A percentile compares a stretch with the other conserved stretches of the same genome.
Conservation (phyloP, 2,888 invertebrate genomes). For the Stenoptilia bipunctidactyla region DNA sequence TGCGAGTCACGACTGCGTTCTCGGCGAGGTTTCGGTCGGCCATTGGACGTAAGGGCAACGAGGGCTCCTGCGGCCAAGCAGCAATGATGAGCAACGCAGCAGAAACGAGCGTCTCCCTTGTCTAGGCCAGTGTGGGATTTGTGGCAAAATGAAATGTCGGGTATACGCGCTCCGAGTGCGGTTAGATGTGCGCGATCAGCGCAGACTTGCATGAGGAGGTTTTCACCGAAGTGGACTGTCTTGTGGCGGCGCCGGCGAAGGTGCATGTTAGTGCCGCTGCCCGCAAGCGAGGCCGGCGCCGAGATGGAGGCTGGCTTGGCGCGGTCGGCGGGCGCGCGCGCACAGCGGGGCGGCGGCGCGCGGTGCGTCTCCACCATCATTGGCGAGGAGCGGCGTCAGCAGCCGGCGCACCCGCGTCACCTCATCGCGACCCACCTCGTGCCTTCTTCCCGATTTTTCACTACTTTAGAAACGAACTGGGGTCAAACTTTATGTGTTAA, state of each 20-base stretch:
- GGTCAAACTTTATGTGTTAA: constrained; percentile 6
- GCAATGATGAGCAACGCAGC: constrained; percentile 65
- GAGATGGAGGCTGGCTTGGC: constrained; percentile 67
- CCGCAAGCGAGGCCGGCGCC: constrained; percentile 67
- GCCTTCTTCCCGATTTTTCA: constrained; percentile 19
- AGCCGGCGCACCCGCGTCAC: constrained; percentile 60
- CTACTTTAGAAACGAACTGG: constrained; percentile 22
- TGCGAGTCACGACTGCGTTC: constrained; percentile 61
- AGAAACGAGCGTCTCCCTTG: constrained; percentile 55
- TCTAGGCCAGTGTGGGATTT: constrained; percentile 53
- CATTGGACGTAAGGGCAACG: constrained; percentile 45
- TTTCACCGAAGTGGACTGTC: constrained; percentile 84
- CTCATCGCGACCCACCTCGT: constrained; percentile 44
- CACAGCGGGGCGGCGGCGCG: constrained; percentile 57
- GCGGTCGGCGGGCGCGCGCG: constrained; percentile 54
- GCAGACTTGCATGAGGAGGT: constrained; percentile 80
- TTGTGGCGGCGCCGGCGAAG: constrained; percentile 80
- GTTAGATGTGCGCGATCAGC: constrained; percentile 74
- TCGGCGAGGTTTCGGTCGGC: constrained; percentile 43
- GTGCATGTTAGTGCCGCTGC: constrained; percentile 66
- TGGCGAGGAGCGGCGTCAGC: constrained; percentile 63
- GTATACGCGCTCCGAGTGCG: constrained; percentile 58
- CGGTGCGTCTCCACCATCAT: constrained; percentile 69
- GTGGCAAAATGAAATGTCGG: constrained; percentile 63
- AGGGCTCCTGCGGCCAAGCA: constrained; percentile 57